phyloP scores from a whole-genome alignment of 2,113 vertebrate species.

The Tiliqua scincoides region DNA sequence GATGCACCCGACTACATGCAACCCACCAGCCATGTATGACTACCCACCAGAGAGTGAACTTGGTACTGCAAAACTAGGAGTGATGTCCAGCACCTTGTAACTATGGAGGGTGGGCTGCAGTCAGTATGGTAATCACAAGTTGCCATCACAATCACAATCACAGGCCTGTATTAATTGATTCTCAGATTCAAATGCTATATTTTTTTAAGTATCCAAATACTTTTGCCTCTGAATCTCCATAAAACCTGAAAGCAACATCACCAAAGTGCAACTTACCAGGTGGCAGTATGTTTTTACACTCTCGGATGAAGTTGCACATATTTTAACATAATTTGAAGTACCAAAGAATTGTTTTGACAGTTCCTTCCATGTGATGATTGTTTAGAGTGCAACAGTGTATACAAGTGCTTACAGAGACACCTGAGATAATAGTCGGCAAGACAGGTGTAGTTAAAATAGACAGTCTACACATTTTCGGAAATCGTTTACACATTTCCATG shows the following conservation, averaged over 20 bases:
- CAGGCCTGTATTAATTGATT: neutral
- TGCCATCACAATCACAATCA: too few relatives aligned
- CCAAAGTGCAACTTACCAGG: conserved; percentile 28
- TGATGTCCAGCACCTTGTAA: too few relatives aligned
- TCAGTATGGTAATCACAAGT: neutral
- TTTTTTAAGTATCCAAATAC: neutral
- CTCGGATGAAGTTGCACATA: conserved; percentile 60
- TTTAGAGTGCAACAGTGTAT: conserved; percentile 20
- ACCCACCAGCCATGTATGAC: too few relatives aligned
- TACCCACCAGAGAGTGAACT: too few relatives aligned
- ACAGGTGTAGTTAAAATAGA: neutral
- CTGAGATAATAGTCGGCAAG: neutral
- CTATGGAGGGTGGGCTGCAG: neutral
- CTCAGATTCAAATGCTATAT: neutral
- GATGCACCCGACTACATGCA: too few relatives aligned
- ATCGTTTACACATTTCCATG: neutral
- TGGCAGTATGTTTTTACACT: conserved; percentile 52
- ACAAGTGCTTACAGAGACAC: neutral
- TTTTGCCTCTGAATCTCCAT: conserved; percentile 34
- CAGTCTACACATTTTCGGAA: neutral
- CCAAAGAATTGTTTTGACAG: conserved; percentile 49
- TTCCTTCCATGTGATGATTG: conserved; percentile 28
- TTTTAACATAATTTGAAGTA: conserved; percentile 48
- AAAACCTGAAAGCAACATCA: conserved; percentile 54
- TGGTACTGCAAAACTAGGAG: neutral